Base-by-base conservation (phyloP, 2,888 invertebrate genomes). In the Notodonta ziczac region DNA sequence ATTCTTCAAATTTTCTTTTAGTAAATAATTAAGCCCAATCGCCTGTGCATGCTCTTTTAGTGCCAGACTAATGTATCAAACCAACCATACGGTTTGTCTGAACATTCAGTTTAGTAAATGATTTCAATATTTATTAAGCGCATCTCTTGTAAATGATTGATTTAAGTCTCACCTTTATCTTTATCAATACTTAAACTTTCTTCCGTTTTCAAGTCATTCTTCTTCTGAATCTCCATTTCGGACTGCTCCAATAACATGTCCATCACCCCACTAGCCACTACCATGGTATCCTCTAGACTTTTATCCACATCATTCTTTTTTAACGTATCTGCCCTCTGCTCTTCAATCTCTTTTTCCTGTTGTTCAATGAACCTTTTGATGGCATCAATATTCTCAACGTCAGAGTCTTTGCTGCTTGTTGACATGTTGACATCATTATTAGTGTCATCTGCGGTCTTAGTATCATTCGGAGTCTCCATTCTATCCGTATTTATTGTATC, bases 281-380 rank as follows among this genome's bases (percentile, higher is more conserved):
- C 78, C 52, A 87, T 63, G 35, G 82, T 77, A 56, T 85, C 77
- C 59, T 73, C 71, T 44, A 63, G 65, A 61, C 56, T 59, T 14
- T 51, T 56, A 39, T 51, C 66, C 57, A 42, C 59, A 62, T 14
- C 52, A 5, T 66, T 65, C 14, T 51, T 42, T 14, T 58, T 61
- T 40, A 56, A 57, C 50, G 57, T 66, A 14, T 60, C 65, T 59
- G 61, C 56, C 65, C 63, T 73, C 53, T 70, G 67, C 12, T 82
- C 74, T 42, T 76, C 61, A 46, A 84, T 79, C 55, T 85, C 85
- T 65, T 79, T 86, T 42, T 89, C 89, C 69, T 91, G 89, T 46
- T 85, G 80, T 67, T 89, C 87, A 65, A 92, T 90, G 64, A 85
- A 90, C 69, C 83, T 88, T 63, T 84, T 86, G 52, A 93, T 93